Evolutionary conservation across 2,113 vertebrate species (phyloP).

Genomic region (Macrotis lagotis): DNA sequence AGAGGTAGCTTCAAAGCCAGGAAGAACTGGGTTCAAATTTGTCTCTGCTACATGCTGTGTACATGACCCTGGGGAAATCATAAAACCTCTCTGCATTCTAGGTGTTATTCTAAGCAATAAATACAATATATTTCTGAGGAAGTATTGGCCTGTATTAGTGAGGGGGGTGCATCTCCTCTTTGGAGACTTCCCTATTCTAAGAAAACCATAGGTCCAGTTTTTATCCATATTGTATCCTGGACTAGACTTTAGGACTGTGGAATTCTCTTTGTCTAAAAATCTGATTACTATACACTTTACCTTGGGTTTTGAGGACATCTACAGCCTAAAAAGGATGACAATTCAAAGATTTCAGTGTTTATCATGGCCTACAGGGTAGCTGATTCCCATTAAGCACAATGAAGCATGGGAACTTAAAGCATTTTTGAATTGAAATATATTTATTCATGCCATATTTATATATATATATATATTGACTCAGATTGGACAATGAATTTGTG

Average conservation of each 20-base stretch:
- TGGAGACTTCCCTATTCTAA: background rate
- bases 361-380: background rate
- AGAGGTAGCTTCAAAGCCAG: background rate
- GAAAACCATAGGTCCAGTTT: background rate
- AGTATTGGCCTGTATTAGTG: background rate
- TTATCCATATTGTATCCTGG: background rate
- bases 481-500: background rate
- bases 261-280: background rate
- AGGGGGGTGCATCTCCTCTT: background rate
- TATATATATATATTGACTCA: background rate
- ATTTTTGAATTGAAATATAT: background rate
- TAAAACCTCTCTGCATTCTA: background rate
- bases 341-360: background rate
- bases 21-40: background rate
- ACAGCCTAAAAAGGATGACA: background rate
- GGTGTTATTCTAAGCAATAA: background rate
- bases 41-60: background rate
- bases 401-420: background rate
- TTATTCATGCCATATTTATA: background rate
- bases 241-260: background rate
- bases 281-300: background rate
- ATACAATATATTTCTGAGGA: background rate
- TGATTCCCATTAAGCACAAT: background rate
- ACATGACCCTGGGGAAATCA: background rate
- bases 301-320: background rate